Conservation (phyloP, 1,140 invertebrate genomes). For the Conopomorpha cramerella region DNA sequence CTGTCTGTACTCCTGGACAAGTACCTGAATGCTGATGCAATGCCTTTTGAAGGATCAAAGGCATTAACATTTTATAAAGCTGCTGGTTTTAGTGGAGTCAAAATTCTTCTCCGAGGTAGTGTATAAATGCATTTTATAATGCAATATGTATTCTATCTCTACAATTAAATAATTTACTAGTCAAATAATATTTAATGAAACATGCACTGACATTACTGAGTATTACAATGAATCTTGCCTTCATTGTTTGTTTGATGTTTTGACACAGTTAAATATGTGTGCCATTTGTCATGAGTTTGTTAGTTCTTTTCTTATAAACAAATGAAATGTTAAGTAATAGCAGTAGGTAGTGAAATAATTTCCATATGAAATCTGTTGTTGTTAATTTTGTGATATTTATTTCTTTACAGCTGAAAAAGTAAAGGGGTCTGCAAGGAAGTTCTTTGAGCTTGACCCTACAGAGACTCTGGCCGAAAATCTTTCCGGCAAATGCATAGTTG, state of each 20-base stretch:
- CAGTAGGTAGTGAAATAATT: too few relatives aligned
- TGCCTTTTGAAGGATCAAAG: conserved; percentile 57
- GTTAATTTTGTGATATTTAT: too few relatives aligned
- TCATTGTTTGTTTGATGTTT: conserved; percentile 5
- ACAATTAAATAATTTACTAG: conserved; percentile 42
- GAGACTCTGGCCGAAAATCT: conserved; percentile 70
- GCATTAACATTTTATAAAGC: conserved; percentile 70
- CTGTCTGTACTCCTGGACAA: conserved; percentile 54
- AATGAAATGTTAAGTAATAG: too few relatives aligned
- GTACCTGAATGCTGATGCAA: conserved; percentile 51
- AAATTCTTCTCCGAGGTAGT: conserved; percentile 71
- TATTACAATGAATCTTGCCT: conserved; percentile 59
- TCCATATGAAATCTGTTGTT: too few relatives aligned
- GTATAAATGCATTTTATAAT: conserved; percentile 23
- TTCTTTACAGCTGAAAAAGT: conserved; percentile 42
- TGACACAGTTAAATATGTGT: too few relatives aligned
- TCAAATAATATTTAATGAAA: too few relatives aligned
- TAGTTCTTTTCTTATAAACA: too few relatives aligned
- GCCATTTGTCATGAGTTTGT: too few relatives aligned
- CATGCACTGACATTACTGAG: too few relatives aligned
- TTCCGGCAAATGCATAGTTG: conserved; percentile 72
- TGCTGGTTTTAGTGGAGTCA: conserved; percentile 64
- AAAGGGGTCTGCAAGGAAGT: conserved; percentile 55
- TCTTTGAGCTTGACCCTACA: conserved; percentile 67
- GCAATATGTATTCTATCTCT: conserved; percentile 69